These are phyloP conservation scores for Drosophila rufa DNA, from an alignment of 1,140 invertebrate species.

Conservation along the genomic window DNA sequence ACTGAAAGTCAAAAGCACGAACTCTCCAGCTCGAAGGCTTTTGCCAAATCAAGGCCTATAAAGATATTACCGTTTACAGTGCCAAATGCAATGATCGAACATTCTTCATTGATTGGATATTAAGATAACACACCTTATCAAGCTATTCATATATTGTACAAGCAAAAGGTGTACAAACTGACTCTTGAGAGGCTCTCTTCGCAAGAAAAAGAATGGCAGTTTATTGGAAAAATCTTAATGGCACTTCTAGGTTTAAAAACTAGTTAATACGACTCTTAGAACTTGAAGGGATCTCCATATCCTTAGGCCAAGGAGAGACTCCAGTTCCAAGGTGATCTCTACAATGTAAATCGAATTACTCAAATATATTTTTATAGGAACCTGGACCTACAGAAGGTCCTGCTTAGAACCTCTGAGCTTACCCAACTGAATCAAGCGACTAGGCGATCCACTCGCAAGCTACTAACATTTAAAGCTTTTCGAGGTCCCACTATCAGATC, in stretches of 20 bases:
- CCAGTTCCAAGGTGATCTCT: neutral
- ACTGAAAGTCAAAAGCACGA: neutral
- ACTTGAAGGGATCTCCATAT: neutral
- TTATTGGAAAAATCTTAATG: neutral
- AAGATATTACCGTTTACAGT: conserved; percentile 4
- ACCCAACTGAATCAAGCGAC: neutral
- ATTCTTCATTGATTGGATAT: neutral
- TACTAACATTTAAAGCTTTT: conserved; percentile 17
- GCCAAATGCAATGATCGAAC: neutral
- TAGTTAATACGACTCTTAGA: neutral
- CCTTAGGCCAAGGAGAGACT: neutral
- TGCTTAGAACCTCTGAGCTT: neutral
- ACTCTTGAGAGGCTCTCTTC: neutral
- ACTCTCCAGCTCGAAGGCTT: conserved; percentile 2
- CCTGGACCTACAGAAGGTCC: neutral
- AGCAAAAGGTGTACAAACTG: neutral
- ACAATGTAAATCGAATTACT: neutral
- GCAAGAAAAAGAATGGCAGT: too few species aligned
- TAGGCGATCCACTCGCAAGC: neutral
- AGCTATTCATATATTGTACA: neutral
- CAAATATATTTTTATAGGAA: neutral
- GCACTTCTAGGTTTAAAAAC: neutral
- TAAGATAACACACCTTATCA: conserved; percentile 2
- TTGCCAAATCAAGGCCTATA: neutral
- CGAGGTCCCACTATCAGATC: neutral